A percentile compares a stretch with the other conserved stretches of the same genome.
phyloP scores from a whole-genome alignment of 1,140 invertebrate species.

The Procambarus virginalis region DNA sequence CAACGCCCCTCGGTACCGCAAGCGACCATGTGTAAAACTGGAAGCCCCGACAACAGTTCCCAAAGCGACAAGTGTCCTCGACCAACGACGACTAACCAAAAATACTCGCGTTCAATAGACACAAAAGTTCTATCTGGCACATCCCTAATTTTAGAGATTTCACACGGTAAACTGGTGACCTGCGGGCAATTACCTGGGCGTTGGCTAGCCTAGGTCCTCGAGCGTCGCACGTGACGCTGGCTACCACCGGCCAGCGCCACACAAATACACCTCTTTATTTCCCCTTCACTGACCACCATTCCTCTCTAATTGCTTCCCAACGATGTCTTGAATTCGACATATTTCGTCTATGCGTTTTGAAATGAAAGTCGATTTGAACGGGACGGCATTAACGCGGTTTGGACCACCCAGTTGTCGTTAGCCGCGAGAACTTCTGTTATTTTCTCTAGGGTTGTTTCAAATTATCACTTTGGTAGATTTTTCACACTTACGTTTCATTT shows the following conservation, averaged over 20 bases:
- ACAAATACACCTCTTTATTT: neutral
- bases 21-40: too few species aligned
- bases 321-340: too few species aligned
- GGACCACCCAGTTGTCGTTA: neutral
- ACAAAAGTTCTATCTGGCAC: slow-evolving; percentile 40
- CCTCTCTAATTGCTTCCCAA: too few species aligned
- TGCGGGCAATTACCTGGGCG: slow-evolving; percentile 32
- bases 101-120: slow-evolving; percentile 23
- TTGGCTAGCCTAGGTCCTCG: slow-evolving; percentile 21
- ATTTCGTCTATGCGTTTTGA: too few species aligned
- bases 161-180: slow-evolving; percentile 44
- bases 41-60: neutral
- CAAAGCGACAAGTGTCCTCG: neutral
- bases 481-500: neutral
- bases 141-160: slow-evolving; percentile 41
- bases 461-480: neutral
- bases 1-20: too few species aligned
- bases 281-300: too few species aligned
- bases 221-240: neutral
- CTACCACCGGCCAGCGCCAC: neutral
- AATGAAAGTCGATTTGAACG: too few species aligned
- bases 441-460: neutral
- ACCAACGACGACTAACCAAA: neutral
- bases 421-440: neutral
- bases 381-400: too few species aligned